phyloP scores from a whole-genome alignment of 2,888 invertebrate genomes.

The Drosophila koepferae region DNA sequence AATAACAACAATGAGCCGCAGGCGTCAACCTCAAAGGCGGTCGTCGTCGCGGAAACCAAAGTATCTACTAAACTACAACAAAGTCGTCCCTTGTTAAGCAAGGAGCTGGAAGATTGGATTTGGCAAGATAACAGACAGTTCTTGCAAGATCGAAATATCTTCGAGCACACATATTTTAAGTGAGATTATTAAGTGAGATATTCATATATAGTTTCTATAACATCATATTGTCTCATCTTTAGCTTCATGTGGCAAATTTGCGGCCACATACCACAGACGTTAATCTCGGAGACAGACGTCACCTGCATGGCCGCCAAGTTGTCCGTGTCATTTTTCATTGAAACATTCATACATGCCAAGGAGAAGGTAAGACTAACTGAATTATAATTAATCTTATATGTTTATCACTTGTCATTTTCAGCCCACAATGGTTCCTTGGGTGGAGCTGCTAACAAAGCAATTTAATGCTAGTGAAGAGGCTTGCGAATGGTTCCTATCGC shows the following conservation, averaged over 20 bases:
- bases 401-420: constrained; percentile 75
- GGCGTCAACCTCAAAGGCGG: constrained; percentile 71
- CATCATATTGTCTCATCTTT: background rate
- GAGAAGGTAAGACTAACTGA: constrained; percentile 90
- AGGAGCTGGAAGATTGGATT: constrained; percentile 96
- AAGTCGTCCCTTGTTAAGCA: constrained; percentile 82
- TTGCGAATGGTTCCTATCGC: constrained; percentile 96
- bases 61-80: constrained; percentile 49
- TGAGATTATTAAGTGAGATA: constrained; percentile 85
- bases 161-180: constrained; percentile 98
- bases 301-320: constrained; percentile 94
- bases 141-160: constrained; percentile 97
- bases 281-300: constrained; percentile 92
- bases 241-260: constrained; percentile 99
- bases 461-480: constrained; percentile 96
- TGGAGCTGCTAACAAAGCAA: constrained; percentile 96
- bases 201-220: background rate
- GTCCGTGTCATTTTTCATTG: constrained; percentile 97
- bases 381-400: background rate
- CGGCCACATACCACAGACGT: constrained; percentile 95
- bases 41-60: constrained; percentile 43
- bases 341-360: constrained; percentile 98
- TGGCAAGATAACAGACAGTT: constrained; percentile 99
- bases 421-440: constrained; percentile 99
- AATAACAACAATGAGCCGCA: constrained; percentile 65